These are phyloP conservation scores for Trogon surrucura DNA, from an alignment of 2,113 vertebrate genomes.

Conservation along the genomic window DNA sequence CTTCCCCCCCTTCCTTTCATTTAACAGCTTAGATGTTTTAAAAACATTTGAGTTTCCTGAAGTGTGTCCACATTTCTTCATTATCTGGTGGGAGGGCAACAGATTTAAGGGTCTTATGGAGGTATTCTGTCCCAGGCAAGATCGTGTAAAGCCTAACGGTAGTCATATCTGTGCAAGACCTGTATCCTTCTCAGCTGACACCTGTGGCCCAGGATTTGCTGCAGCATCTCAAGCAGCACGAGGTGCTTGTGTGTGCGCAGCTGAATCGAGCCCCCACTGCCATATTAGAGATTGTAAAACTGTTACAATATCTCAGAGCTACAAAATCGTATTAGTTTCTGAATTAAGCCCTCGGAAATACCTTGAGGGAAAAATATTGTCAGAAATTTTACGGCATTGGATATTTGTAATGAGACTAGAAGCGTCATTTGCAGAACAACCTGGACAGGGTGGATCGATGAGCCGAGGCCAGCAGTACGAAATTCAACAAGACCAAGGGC, in stretches of 20 bases:
- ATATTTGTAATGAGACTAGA: background rate
- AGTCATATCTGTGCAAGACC: background rate
- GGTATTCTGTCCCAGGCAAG: background rate
- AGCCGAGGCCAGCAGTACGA: no score
- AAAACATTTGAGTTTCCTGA: background rate
- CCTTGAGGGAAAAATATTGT: background rate
- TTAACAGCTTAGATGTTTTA: background rate
- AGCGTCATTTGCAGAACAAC: background rate
- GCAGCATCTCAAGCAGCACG: background rate
- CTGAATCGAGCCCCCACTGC: background rate
- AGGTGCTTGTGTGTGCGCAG: background rate
- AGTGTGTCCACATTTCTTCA: background rate
- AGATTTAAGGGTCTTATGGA: background rate
- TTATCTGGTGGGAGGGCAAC: background rate
- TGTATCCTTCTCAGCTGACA: background rate
- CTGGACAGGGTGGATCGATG: no score
- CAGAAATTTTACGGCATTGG: background rate
- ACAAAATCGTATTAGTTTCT: background rate
- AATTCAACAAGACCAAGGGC: no score
- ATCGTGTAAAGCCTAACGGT: background rate
- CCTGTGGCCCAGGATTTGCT: background rate
- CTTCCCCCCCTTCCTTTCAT: background rate
- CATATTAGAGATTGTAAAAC: background rate
- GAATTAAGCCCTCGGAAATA: background rate
- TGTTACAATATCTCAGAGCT: background rate